phyloP scores from a whole-genome alignment of 1,140 invertebrate genomes.

The Centruroides vittatus region DNA sequence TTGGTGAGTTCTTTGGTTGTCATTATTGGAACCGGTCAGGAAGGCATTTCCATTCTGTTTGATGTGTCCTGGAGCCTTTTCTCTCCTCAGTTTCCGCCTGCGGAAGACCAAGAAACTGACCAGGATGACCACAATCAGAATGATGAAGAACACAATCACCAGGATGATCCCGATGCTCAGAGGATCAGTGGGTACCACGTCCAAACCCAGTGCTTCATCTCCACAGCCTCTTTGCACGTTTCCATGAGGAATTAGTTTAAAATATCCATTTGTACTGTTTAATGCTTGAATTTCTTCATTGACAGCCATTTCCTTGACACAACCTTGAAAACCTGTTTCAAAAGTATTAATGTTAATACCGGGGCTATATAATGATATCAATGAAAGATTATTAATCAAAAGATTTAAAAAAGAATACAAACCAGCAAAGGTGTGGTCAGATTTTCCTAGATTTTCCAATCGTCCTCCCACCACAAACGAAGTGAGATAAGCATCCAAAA shows the following conservation, averaged over 20 bases:
- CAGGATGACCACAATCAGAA: conserved; percentile 69
- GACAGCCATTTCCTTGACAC: conserved; percentile 72
- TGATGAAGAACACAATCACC: conserved; percentile 86
- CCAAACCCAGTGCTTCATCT: conserved; percentile 38
- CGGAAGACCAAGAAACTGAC: conserved; percentile 74
- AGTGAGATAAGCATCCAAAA: conserved; percentile 76
- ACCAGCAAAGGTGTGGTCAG: conserved; percentile 3
- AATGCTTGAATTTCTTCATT: conserved; percentile 80
- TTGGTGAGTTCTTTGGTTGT: conserved; percentile 21
- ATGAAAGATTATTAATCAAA: too few relatives aligned
- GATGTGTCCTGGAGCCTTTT: neutral
- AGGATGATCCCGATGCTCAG: conserved; percentile 78
- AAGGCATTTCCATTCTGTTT: conserved; percentile 17
- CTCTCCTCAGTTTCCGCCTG: conserved; percentile 14
- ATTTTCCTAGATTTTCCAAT: conserved; percentile 3
- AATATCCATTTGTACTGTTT: conserved; percentile 67
- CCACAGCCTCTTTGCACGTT: conserved; percentile 36
- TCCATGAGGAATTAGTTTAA: conserved; percentile 47
- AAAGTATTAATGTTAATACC: too few relatives aligned
- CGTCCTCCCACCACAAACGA: conserved; percentile 55
- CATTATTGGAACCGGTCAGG: conserved; percentile 13
- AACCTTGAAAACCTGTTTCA: conserved; percentile 59
- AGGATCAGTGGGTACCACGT: conserved; percentile 59
- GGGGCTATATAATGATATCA: too few relatives aligned
- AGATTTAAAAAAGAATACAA: neutral